Conservation (phyloP, 2,113 vertebrate genomes). For the Rhabdomys dilectus region DNA sequence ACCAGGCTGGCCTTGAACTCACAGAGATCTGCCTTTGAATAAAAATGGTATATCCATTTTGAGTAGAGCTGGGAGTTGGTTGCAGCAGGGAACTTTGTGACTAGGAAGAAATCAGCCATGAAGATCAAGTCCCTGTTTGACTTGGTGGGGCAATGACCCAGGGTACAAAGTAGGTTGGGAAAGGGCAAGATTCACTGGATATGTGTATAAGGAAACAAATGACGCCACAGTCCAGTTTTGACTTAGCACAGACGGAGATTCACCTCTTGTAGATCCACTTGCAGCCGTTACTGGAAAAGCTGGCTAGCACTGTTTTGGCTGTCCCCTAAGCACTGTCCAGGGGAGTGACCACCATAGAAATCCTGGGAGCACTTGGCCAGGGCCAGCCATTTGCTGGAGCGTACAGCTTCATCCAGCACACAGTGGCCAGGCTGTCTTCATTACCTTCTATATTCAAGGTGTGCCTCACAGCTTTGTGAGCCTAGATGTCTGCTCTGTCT, state of each 20-base stretch:
- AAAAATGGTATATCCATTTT: neutral
- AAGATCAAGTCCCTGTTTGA: neutral
- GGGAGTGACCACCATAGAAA: neutral
- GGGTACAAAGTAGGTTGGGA: neutral
- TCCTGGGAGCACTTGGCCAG: neutral
- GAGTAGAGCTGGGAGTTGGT: neutral
- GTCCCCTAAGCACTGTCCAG: neutral
- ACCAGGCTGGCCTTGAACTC: neutral
- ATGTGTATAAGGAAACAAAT: neutral
- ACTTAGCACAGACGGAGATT: neutral
- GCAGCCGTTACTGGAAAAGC: neutral
- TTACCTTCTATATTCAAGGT: neutral
- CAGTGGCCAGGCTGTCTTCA: neutral
- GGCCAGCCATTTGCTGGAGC: neutral
- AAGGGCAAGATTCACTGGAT: neutral
- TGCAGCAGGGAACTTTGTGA: neutral
- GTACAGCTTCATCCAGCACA: neutral
- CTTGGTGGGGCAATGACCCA: neutral
- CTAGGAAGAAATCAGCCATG: neutral
- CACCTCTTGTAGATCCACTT: neutral
- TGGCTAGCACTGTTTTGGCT: neutral
- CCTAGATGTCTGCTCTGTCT: too few relatives aligned
- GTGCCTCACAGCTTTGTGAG: neutral
- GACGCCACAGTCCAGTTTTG: neutral
- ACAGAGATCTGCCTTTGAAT: neutral